Base-by-base conservation (phyloP, 92 coral and sea anemone species). In the Parazoanthus atlanticus region DNA sequence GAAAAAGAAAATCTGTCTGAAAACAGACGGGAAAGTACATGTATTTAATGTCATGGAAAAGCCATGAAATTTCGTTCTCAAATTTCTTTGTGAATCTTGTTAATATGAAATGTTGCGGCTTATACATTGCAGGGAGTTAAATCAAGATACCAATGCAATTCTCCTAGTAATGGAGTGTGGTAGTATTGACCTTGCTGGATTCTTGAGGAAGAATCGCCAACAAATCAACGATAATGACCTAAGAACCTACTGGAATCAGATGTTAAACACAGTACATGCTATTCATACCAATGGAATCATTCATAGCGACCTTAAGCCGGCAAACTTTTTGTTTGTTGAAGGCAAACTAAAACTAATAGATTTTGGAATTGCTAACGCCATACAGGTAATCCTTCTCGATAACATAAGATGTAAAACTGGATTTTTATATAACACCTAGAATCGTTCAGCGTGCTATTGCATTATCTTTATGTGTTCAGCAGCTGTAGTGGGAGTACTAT, bases 261-360 rank as follows among this genome's bases (percentile, higher is more conserved):
- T 97, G 97, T 74, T 97, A 69, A 96, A 95, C 46, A 98, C 99
- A 17, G 99, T 97, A 23, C 94, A 95, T 74, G 98, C 96, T 25
- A 91, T 95, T 49, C 99, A 97, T 73, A 90, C 92, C 69, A 88
- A 89, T 74, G 98, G 98, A 17, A 94, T 97, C 36, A 92, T 97
- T 78, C 99, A 97, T 65, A 95, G 95, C 49, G 99, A 97, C 89
- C 92, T 97, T 1, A 97, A 97, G 74, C 99, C 99, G 10, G 99
- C 99, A 34, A 97, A 97, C 93, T 97, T 97, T 90, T 89, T 97
- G 81, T 90, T 95, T 89, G 98, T 97, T 67, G 97, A 97, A 38
- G 98, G 95, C 49, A 94, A 94, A 34, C 90, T 97, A 0, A 97
- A 97, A 78, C 93, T 97, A 23, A 97, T 97, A 66, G 99, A 97